Evolutionary conservation across 2,797 vertebrate genomes (phyloP).

Genomic region (Clarias laeviceps): DNA sequence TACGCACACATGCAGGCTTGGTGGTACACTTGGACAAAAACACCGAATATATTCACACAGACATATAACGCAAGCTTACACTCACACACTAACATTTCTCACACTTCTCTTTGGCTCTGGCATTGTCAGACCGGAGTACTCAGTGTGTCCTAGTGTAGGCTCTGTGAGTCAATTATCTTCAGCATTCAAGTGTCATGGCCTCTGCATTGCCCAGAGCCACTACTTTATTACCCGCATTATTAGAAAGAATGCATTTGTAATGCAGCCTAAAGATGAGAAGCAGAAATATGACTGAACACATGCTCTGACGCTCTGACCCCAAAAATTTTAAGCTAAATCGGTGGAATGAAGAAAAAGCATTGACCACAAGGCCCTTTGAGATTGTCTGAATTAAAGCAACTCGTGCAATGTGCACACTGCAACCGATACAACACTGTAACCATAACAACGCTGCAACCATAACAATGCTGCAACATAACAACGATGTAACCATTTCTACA

Average conservation of each 20-base stretch:
- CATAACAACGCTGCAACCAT: not conserved
- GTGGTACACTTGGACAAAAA: not conserved
- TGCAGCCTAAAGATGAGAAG: not conserved
- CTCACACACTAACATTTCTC: conserved; percentile 27
- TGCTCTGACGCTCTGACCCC: not conserved
- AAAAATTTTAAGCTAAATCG: not conserved
- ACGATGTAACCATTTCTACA: not conserved
- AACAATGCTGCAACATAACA: not conserved
- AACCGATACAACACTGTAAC: not conserved
- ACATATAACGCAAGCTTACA: not conserved
- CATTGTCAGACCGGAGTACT: conserved; percentile 2
- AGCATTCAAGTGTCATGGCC: not conserved
- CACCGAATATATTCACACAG: not conserved
- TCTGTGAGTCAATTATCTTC: not conserved
- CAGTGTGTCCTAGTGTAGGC: not conserved
- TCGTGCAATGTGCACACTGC: not conserved
- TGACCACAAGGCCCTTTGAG: not conserved
- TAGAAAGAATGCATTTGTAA: not conserved
- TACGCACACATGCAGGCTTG: conserved; percentile 15
- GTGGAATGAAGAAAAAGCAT: not conserved
- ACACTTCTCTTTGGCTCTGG: conserved; percentile 22
- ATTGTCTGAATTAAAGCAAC: not conserved
- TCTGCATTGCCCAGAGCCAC: not conserved
- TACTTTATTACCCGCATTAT: not conserved
- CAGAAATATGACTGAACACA: not conserved